Conservation (phyloP, 1,140 invertebrate species). For the Drosophila arizonae region DNA sequence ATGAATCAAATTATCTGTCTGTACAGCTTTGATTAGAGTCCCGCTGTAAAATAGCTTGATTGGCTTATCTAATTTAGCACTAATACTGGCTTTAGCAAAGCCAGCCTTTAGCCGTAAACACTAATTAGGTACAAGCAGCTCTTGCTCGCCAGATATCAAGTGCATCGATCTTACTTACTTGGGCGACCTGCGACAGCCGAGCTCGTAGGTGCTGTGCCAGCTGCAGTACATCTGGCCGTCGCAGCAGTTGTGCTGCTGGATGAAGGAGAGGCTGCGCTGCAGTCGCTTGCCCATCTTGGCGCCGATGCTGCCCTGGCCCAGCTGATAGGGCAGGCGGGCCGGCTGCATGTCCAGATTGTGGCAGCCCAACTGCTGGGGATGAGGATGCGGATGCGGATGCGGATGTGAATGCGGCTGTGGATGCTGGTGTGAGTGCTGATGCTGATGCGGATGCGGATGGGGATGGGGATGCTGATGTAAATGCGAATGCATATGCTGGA, state of each 20-base stretch:
- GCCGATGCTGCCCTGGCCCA: slow-evolving; percentile 70
- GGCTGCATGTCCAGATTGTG: slow-evolving; percentile 34
- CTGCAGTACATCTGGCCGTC: slow-evolving; percentile 73
- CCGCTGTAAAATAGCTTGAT: too few species aligned
- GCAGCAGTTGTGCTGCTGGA: slow-evolving; percentile 79
- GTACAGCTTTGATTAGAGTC: too few species aligned
- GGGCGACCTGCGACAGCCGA: slow-evolving; percentile 69
- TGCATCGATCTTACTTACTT: slow-evolving; percentile 54
- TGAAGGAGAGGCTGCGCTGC: slow-evolving; percentile 82
- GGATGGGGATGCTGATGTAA: slow-evolving; percentile 22
- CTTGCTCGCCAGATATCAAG: too few species aligned
- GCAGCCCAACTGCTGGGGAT: slow-evolving; percentile 35
- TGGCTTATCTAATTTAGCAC: too few species aligned
- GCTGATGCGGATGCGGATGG: slow-evolving; percentile 32
- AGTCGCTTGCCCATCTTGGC: slow-evolving; percentile 71
- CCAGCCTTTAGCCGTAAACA: too few species aligned
- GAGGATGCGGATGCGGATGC: slow-evolving; percentile 13
- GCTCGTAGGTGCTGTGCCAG: slow-evolving; percentile 74
- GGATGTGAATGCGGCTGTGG: neutral
- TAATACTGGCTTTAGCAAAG: too few species aligned
- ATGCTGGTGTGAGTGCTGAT: slow-evolving; percentile 5
- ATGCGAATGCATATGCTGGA: slow-evolving; percentile 53
- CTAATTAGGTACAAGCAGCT: too few species aligned
- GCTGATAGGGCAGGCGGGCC: slow-evolving; percentile 51
- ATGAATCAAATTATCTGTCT: too few species aligned